Conservation (phyloP, 2,797 vertebrate species). For the Helicolenus hilgendorfi region DNA sequence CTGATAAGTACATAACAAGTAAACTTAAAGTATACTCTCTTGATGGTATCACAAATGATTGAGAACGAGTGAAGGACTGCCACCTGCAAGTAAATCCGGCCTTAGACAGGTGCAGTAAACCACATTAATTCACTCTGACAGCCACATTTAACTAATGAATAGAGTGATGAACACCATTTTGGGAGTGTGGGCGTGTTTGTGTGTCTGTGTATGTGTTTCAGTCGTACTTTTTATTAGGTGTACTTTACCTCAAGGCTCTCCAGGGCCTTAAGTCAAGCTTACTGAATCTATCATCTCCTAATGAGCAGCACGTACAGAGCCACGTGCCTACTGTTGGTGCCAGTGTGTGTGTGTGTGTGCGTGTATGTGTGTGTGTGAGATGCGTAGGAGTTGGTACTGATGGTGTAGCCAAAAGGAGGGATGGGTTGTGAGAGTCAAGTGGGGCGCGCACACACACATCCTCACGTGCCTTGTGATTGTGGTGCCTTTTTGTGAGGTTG, state of each 20-base stretch:
- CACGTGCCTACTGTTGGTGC: conserved; percentile 40
- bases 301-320: conserved; percentile 57
- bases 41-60: neutral
- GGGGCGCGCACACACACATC: neutral
- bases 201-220: conserved; percentile 5
- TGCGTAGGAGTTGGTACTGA: conserved; percentile 47
- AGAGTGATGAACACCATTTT: conserved; percentile 21
- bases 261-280: conserved; percentile 56
- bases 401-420: conserved; percentile 19
- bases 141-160: conserved; percentile 44
- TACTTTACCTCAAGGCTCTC: conserved; percentile 64
- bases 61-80: conserved; percentile 1
- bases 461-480: conserved; percentile 36
- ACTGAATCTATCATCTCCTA: conserved; percentile 70
- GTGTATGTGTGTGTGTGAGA: neutral
- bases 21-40: too few relatives aligned
- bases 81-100: neutral
- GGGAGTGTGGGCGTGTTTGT: neutral
- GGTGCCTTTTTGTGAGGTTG: neutral
- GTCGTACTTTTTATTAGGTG: conserved; percentile 35
- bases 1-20: too few relatives aligned
- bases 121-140: conserved; percentile 46
- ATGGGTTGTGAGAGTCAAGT: conserved; percentile 1
- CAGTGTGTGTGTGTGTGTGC: neutral
- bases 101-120: conserved; percentile 36